Evolutionary conservation across 1,140 invertebrate genomes (phyloP), one percentile per base, ranked within the genome.

Genomic region (Microvelia longipes): DNA sequence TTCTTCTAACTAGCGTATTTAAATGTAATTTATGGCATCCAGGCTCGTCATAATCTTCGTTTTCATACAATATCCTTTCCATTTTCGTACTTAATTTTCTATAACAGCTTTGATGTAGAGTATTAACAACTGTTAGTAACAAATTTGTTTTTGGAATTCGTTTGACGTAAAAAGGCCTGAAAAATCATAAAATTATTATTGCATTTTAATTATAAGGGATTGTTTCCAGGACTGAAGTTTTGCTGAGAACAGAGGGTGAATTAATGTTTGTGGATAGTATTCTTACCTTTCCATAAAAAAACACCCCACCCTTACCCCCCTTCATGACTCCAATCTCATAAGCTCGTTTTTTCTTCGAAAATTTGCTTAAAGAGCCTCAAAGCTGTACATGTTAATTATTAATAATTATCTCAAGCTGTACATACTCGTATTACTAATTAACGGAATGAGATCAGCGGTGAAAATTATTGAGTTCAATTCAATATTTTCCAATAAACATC

Each of bases 61-160:
- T 70, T 28, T 71, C 68, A 50, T 76, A 76, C 27, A 71, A 70
- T 25, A 74, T 70, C 68, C 69, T 73, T 24, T 64, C 69, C 68
- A 74, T 73, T 13, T 71, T 66, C 61, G 74, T 69, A 68, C 71
- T 75, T 14, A 73, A 65, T 28, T 74, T 70, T 28, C 71, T 50
- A 30, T 73, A 73, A 69, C 75, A 76, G 64, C 75, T 76, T 61
- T 75, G 71, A 65, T 73, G 70, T 11, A 81, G 79, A n/a, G 74
- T 78, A 71, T 90, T 84, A 0, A 91, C 84, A 0, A 92, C 89
- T 2, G 94, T 83, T 63, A 95, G 79, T 13, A 95, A 76, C 66
- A 95, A 80, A 81, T 95, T 95, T 13, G 88, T 90, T 72, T 88
- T 82, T 0, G 86, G 85, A 65, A 92, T 86, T 74, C 82, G 84